A percentile compares a stretch with the other conserved stretches of the same genome.
phyloP scores from a whole-genome alignment of 2,888 invertebrate genomes.

The Agrochola macilenta region DNA sequence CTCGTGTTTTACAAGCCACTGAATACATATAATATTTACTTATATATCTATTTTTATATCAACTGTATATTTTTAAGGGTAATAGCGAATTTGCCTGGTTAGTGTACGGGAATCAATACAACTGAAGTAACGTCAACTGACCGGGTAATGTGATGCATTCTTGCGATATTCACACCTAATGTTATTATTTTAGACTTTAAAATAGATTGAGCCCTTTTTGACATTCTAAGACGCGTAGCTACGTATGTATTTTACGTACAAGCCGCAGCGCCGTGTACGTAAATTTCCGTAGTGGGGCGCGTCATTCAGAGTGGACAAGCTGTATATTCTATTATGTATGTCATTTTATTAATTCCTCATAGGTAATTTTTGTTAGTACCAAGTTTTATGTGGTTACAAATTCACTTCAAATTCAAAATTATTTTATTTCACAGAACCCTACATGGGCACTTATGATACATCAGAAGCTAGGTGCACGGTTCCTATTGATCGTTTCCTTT shows the following conservation, averaged over 20 bases:
- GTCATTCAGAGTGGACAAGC: too few species aligned
- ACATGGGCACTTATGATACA: background rate
- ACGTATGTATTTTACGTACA: too few species aligned
- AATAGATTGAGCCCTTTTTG: conserved; percentile 33
- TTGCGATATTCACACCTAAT: conserved; percentile 19
- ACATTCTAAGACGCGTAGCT: background rate
- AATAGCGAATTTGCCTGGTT: conserved; percentile 34
- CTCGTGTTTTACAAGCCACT: conserved; percentile 35
- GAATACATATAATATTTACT: conserved; percentile 26
- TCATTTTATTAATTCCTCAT: background rate
- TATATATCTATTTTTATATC: conserved; percentile 39
- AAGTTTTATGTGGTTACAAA: background rate
- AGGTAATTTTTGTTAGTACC: background rate
- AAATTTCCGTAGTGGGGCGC: too few species aligned
- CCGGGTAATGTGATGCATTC: conserved; percentile 34
- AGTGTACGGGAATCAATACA: conserved; percentile 48
- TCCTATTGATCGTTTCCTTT: background rate
- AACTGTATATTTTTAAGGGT: conserved; percentile 21
- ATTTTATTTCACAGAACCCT: background rate
- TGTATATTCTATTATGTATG: background rate
- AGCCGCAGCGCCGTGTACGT: too few species aligned
- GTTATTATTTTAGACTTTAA: conserved; percentile 35
- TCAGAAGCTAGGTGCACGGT: background rate
- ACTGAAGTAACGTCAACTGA: conserved; percentile 37
- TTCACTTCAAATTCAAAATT: background rate